Evolutionary conservation across 2,797 vertebrate genomes (phyloP).

Genomic region (Pseudochirops cupreus): DNA sequence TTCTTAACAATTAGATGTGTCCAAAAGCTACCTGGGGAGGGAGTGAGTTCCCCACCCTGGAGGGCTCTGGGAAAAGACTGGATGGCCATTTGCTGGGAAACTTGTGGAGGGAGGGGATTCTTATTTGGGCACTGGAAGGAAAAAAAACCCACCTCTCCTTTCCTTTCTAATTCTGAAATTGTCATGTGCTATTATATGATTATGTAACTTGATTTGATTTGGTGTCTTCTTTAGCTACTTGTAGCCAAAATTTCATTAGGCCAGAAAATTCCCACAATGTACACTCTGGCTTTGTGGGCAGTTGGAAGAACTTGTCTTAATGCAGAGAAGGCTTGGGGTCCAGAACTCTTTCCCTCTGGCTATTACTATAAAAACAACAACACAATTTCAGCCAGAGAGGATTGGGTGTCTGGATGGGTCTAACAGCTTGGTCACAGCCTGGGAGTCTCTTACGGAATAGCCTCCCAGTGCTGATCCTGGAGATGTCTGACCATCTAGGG

Average conservation of each 20-base stretch:
- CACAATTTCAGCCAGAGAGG: background rate
- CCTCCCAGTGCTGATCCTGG: background rate
- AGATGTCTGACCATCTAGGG: background rate
- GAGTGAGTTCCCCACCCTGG: background rate
- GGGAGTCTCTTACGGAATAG: background rate
- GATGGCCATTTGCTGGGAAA: background rate
- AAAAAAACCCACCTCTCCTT: background rate
- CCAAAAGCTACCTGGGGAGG: background rate
- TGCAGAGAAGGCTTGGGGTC: background rate
- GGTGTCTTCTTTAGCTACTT: background rate
- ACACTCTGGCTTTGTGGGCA: background rate
- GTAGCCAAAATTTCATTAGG: background rate
- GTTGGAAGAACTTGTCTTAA: background rate
- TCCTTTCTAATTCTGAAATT: background rate
- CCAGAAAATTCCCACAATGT: background rate
- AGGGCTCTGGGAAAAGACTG: background rate
- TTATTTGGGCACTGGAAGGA: background rate
- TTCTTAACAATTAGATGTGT: background rate
- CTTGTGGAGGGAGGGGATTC: background rate
- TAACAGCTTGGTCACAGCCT: background rate
- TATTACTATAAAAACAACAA: background rate
- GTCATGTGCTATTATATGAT: background rate
- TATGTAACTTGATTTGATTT: background rate
- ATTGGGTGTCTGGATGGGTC: background rate
- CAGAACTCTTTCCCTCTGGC: background rate